phyloP scores from a whole-genome alignment of 2,888 invertebrate genomes.

The Dione vanillae region DNA sequence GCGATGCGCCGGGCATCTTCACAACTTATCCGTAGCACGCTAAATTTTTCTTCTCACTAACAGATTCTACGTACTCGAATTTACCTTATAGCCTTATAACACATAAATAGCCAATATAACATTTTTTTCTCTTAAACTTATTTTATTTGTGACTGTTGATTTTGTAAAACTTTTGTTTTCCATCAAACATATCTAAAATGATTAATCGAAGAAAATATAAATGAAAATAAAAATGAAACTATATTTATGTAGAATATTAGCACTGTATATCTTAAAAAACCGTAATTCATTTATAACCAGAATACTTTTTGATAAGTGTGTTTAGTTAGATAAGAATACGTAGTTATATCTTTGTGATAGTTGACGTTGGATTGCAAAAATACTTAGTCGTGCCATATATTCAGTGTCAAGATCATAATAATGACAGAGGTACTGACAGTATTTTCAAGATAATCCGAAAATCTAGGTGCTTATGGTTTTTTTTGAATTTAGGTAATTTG shows the following conservation, averaged over 20 bases:
- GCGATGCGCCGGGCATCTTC: too few species aligned
- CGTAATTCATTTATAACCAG: conserved; percentile 36
- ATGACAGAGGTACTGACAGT: conserved; percentile 7
- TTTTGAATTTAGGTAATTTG: conserved; percentile 54
- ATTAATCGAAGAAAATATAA: too few species aligned
- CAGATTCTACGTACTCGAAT: too few species aligned
- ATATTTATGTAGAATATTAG: conserved; percentile 12
- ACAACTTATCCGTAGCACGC: too few species aligned
- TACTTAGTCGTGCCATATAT: not conserved
- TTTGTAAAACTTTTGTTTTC: too few species aligned
- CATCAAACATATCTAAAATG: too few species aligned
- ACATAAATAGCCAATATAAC: too few species aligned
- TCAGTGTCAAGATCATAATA: conserved; percentile 30
- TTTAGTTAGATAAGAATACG: conserved; percentile 36
- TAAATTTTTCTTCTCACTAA: too few species aligned
- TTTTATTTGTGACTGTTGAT: too few species aligned
- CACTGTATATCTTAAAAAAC: conserved; percentile 27
- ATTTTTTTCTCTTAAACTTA: too few species aligned
- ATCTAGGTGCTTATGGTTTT: conserved; percentile 33
- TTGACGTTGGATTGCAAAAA: conserved; percentile 22
- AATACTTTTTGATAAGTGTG: conserved; percentile 36
- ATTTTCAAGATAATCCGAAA: conserved; percentile 23
- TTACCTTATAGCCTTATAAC: too few species aligned
- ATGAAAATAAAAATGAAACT: too few species aligned
- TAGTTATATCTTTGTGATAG: conserved; percentile 32